Percentiles rank a stretch among this genome's conserved stretches.
Evolutionary conservation across 2,113 vertebrate genomes (phyloP).

Genomic region (Electrona antarctica): DNA sequence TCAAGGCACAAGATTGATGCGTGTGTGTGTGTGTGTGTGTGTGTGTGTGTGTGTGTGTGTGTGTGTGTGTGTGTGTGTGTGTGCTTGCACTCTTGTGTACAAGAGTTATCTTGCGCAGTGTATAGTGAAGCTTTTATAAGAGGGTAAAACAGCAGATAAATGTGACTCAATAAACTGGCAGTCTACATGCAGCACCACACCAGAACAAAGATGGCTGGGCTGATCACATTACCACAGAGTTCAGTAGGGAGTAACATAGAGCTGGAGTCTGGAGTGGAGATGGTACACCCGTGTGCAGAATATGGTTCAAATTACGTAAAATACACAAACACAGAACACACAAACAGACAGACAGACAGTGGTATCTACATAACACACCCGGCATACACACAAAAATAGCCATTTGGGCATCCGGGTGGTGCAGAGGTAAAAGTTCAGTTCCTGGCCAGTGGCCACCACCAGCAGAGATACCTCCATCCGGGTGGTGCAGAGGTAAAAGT

Average conservation of each 20-base stretch:
- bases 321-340: neutral
- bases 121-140: constrained; percentile 17
- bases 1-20: neutral
- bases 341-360: neutral
- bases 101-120: constrained; percentile 32
- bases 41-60: neutral
- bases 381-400: no score
- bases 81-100: neutral
- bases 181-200: neutral
- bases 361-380: no score
- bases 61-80: neutral
- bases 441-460: no score
- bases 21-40: constrained; percentile 9
- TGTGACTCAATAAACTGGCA: neutral
- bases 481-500: no score
- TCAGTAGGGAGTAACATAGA: constrained; percentile 12
- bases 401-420: no score
- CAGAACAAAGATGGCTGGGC: neutral
- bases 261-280: neutral
- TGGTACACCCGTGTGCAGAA: neutral
- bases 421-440: no score
- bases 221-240: neutral
- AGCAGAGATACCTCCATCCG: no score
- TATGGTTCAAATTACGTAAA: neutral
- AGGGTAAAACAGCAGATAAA: constrained; percentile 26